These are phyloP conservation scores for Pipra filicauda DNA, from an alignment of 2,113 vertebrate species.

Conservation along the genomic window DNA sequence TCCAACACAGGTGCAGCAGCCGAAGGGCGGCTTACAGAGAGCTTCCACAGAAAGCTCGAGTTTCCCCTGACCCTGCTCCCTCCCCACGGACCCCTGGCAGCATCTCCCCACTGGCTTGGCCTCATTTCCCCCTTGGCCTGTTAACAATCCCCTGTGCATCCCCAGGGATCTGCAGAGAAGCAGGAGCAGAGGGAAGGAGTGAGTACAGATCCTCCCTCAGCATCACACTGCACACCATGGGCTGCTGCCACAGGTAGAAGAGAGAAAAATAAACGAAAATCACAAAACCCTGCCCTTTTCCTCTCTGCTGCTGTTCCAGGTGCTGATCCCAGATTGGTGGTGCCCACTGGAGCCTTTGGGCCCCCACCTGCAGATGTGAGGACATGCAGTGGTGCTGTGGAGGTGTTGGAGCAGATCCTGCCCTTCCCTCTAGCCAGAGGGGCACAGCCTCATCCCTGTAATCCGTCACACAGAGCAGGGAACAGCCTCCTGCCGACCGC, in stretches of 20 bases:
- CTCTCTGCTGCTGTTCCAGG: background rate
- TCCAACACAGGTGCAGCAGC: background rate
- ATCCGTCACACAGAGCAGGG: background rate
- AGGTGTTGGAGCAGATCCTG: background rate
- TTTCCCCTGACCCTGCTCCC: background rate
- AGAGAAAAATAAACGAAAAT: background rate
- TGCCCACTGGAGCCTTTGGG: background rate
- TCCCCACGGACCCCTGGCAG: background rate
- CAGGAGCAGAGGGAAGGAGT: background rate
- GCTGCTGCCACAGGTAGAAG: background rate
- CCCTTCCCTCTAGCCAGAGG: background rate
- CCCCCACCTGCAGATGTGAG: rapidly evolving
- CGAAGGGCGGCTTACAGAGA: rapidly evolving
- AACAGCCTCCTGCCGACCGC: background rate
- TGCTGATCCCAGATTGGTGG: background rate
- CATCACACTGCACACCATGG: rapidly evolving
- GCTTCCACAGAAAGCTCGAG: background rate
- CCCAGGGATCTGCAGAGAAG: background rate
- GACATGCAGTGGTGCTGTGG: rapidly evolving
- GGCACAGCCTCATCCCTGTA: rapidly evolving
- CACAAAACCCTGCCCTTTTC: background rate
- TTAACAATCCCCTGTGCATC: background rate
- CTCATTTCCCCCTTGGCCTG: background rate
- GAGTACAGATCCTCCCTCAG: background rate
- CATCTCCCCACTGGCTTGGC: background rate